These are phyloP conservation scores for Ataeniobius toweri DNA, from an alignment of 2,797 vertebrate species.

Conservation along the genomic window DNA sequence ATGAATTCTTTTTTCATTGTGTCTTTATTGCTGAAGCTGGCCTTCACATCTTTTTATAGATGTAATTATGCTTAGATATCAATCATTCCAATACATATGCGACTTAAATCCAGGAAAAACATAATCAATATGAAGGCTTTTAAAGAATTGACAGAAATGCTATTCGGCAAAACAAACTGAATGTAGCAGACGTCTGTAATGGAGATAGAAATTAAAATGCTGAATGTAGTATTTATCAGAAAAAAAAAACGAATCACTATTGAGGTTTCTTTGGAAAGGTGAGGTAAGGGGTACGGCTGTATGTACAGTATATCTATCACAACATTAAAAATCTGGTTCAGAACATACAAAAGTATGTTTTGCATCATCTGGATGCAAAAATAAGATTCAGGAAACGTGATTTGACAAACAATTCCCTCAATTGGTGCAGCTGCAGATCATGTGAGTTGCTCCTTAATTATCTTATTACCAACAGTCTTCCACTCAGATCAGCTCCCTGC, in stretches of 20 bases:
- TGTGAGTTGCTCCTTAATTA: constrained; percentile 23
- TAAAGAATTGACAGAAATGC: background rate
- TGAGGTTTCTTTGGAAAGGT: background rate
- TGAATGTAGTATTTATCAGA: background rate
- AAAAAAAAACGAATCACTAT: background rate
- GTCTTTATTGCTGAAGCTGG: background rate
- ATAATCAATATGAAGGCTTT: constrained; percentile 13
- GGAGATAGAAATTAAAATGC: background rate
- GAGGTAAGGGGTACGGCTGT: background rate
- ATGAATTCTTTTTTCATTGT: constrained; percentile 16
- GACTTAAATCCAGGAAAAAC: background rate
- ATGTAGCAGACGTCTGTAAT: background rate
- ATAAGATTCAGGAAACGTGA: constrained; percentile 5
- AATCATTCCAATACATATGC: constrained; percentile 14
- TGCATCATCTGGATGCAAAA: background rate
- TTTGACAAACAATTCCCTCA: constrained; percentile 22
- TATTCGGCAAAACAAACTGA: background rate
- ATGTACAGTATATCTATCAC: background rate
- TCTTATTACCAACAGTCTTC: constrained; percentile 41
- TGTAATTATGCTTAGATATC: constrained; percentile 21
- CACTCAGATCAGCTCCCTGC: constrained; percentile 12
- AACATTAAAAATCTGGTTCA: background rate
- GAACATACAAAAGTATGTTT: background rate
- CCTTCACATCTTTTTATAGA: constrained; percentile 10
- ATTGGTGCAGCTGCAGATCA: constrained; percentile 47